Conservation (phyloP, 2,888 invertebrate genomes). For the Yponomeuta cagnagella region DNA sequence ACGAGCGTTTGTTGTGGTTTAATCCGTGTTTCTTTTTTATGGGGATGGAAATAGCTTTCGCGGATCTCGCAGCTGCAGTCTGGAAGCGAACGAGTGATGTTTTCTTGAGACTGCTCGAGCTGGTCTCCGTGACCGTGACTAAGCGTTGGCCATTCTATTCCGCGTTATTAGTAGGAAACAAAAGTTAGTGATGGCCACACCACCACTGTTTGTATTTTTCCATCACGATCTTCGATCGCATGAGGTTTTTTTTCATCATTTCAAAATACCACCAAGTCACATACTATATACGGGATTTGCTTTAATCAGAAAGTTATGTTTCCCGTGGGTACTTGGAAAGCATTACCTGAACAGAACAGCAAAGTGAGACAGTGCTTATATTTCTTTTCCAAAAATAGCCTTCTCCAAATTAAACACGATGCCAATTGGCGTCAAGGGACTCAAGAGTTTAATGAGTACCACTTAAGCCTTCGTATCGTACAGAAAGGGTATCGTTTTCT, state of each 20-base stretch:
- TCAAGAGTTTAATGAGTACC: neutral
- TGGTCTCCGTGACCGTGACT: no score
- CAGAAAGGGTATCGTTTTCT: neutral
- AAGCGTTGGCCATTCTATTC: no score
- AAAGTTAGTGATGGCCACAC: no score
- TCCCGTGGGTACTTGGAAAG: no score
- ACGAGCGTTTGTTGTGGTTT: neutral
- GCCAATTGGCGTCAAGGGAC: neutral
- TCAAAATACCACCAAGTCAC: no score
- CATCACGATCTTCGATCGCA: no score
- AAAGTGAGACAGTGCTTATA: neutral
- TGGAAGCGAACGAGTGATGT: neutral
- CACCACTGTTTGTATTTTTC: no score
- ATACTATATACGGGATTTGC: no score
- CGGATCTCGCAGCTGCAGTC: neutral
- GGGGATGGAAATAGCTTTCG: neutral
- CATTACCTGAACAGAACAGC: neutral
- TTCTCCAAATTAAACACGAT: neutral
- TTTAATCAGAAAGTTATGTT: no score
- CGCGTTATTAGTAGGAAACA: no score
- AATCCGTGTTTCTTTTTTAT: neutral
- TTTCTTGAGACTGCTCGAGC: neutral
- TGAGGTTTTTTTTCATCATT: no score
- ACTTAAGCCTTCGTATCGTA: neutral
- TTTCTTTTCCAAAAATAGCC: neutral